Conservation (phyloP, 2,797 vertebrate genomes). For the Linurgus olivaceus region DNA sequence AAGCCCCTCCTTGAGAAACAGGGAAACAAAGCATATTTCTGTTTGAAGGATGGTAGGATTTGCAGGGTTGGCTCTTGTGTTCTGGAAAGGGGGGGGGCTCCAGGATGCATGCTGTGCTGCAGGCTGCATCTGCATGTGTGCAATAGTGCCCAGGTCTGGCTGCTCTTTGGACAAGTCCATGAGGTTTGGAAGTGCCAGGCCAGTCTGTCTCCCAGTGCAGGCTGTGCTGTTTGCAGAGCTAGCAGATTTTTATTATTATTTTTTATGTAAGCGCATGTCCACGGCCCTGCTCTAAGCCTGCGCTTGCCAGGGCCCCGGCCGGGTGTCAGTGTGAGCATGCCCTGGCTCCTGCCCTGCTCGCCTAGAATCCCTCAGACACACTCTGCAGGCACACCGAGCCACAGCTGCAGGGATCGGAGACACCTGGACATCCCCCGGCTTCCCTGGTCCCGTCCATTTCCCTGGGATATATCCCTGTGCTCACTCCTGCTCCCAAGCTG, state of each 20-base stretch:
- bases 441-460: rapidly evolving
- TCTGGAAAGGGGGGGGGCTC: not conserved
- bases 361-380: rapidly evolving
- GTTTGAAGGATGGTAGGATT: not conserved
- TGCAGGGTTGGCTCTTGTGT: not conserved
- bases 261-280: not conserved
- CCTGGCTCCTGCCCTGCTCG: not conserved
- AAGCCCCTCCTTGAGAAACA: not conserved
- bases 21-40: not conserved
- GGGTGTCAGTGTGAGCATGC: not conserved
- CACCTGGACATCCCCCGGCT: not conserved
- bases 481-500: not conserved
- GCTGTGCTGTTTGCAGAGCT: not conserved
- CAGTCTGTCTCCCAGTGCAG: rapidly evolving
- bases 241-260: not conserved
- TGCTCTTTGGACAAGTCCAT: not conserved
- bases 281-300: not conserved
- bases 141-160: rapidly evolving
- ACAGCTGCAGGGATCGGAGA: not conserved
- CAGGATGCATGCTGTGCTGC: not conserved
- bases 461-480: not conserved
- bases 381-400: not conserved
- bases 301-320: rapidly evolving
- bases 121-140: rapidly evolving
- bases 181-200: not conserved